Evolutionary conservation across 2,113 vertebrate species (phyloP).

Genomic region (Falcunculus frontatus): DNA sequence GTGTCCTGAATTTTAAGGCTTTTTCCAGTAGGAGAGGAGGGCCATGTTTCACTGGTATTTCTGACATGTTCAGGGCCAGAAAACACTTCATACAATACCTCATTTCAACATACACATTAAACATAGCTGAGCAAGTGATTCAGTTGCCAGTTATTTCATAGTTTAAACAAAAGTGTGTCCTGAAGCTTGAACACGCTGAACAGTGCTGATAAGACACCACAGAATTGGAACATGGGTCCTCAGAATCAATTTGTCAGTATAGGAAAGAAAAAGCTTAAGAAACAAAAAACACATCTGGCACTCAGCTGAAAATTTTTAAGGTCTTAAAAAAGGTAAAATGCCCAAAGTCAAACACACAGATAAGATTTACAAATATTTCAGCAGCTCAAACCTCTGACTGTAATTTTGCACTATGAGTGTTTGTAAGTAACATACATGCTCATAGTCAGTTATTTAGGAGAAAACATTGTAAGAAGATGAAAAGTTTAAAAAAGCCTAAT

Average conservation of each 20-base stretch:
- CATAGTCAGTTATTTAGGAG: background rate
- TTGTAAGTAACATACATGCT: background rate
- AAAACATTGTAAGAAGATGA: background rate
- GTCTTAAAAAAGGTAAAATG: background rate
- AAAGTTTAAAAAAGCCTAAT: background rate
- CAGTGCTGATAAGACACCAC: background rate
- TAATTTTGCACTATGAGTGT: background rate
- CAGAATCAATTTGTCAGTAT: background rate
- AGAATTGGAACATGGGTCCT: background rate
- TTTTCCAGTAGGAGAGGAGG: background rate
- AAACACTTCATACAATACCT: background rate
- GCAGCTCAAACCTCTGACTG: background rate
- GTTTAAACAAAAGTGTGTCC: background rate
- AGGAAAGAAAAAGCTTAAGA: background rate
- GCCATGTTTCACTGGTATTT: background rate
- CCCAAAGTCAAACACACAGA: background rate
- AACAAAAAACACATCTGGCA: background rate
- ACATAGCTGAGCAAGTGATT: background rate
- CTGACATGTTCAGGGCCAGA: background rate
- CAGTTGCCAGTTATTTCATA: background rate
- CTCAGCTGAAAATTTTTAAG: background rate
- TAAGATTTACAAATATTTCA: background rate
- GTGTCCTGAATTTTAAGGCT: background rate
- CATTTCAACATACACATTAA: background rate
- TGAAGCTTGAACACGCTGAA: background rate